phyloP scores from a whole-genome alignment of 2,113 vertebrate species.

The Columbina picui region DNA sequence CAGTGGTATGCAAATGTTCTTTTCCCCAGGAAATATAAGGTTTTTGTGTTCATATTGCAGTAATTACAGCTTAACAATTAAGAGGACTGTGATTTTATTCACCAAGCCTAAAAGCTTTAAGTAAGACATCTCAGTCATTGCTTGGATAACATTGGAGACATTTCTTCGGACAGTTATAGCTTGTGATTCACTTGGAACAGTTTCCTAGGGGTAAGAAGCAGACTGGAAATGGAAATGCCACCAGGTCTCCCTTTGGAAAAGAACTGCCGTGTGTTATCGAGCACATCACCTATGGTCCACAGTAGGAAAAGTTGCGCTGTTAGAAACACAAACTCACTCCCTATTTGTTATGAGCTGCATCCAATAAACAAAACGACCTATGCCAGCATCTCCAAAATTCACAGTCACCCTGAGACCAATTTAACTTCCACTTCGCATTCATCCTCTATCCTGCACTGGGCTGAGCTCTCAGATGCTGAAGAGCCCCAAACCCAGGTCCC shows the following conservation, averaged over 20 bases:
- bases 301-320: neutral
- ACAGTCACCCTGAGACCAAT: slow-evolving; percentile 37
- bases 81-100: slow-evolving; percentile 35
- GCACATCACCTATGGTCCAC: neutral
- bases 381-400: slow-evolving; percentile 41
- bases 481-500: neutral
- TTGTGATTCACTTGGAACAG: slow-evolving; percentile 44
- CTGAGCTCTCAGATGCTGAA: neutral
- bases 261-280: neutral
- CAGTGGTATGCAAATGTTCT: slow-evolving; percentile 47
- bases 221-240: slow-evolving; percentile 23
- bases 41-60: slow-evolving; percentile 45
- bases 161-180: slow-evolving; percentile 32
- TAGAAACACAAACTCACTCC: slow-evolving; percentile 57
- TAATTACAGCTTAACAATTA: slow-evolving; percentile 56
- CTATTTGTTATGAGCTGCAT: slow-evolving; percentile 45
- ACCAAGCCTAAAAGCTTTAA: slow-evolving; percentile 49
- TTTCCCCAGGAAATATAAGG: slow-evolving; percentile 60
- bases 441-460: neutral
- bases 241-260: slow-evolving; percentile 22
- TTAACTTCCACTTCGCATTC: slow-evolving; percentile 1
- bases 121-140: slow-evolving; percentile 42
- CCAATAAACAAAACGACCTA: slow-evolving; percentile 34
- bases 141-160: slow-evolving; percentile 45
- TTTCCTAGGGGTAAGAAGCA: slow-evolving; percentile 45